Base-by-base conservation (phyloP, 2,797 vertebrate genomes). In the Melanotaenia trifasciata region DNA sequence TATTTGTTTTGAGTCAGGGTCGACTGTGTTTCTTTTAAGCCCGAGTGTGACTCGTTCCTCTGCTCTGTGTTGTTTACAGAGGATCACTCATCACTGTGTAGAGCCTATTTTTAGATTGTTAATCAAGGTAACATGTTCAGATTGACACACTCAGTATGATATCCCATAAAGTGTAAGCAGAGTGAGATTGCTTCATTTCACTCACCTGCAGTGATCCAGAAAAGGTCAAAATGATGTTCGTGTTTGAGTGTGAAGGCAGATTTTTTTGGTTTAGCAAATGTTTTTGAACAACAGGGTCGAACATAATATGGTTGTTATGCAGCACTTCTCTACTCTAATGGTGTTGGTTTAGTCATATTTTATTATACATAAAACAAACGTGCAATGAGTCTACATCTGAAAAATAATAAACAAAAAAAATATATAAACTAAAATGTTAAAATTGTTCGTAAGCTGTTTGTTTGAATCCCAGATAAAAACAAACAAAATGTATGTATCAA, bases 111-210 rank as follows among this genome's bases (percentile, higher is more conserved):
- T 91, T 89, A 89, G 89, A 82, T 79, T 85, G 74, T 90, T 85
- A 90, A 91, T 91, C 86, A 91, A 90, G 85, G 84, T 92, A 89
- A 86, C 80, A 73, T 88, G 85, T 81, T 87, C 74, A 86, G 83
- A 88, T 80, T 87, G 78, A 90, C 85, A 84, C 82, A 67, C 82
- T 79, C 80, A 83, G 75, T 71, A 84, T 82, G 88, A 90, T 87
- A 83, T 88, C 74, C 74, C 80, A 74, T 80, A 74, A 83, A 84
- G 87, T 90, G 83, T 84, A 70, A 87, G 80, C 43, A 51, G 71
- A 85, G 72, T 67, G 86, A 74, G 84, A 89, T 88, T 86, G 83
- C 78, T 87, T 89, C 64, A 80, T 89, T 84, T 86, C 79, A 76
- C 70, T 70, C 65, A 66, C 64, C 74, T 28, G 3, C 67, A 64